phyloP scores from a whole-genome alignment of 92 coral and sea anemone species.

The Zoanthus sansibaricus region DNA sequence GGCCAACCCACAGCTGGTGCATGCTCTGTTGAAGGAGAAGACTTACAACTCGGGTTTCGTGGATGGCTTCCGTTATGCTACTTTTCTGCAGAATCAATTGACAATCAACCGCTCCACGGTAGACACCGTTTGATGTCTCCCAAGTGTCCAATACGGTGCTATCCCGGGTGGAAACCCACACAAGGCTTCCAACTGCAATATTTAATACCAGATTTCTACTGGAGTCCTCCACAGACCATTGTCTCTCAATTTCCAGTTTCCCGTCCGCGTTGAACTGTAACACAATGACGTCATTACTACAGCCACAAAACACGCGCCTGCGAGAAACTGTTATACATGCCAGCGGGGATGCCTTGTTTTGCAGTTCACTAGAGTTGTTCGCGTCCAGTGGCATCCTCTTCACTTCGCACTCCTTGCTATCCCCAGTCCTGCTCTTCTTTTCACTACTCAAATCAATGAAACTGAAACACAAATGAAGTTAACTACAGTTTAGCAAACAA shows the following conservation, averaged over 20 bases:
- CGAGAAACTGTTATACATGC: slow-evolving; percentile 76
- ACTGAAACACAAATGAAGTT: not conserved
- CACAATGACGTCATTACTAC: slow-evolving; percentile 88
- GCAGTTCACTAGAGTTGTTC: slow-evolving; percentile 36
- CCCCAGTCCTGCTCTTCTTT: not conserved
- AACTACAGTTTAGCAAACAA: no score
- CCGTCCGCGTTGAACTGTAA: slow-evolving; percentile 52
- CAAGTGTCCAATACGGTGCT: slow-evolving; percentile 81
- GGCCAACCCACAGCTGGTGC: slow-evolving; percentile 88
- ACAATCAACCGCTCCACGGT: slow-evolving; percentile 82
- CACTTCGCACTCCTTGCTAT: slow-evolving; percentile 16
- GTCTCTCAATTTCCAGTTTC: slow-evolving; percentile 70
- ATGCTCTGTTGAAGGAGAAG: slow-evolving; percentile 73
- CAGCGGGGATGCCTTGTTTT: slow-evolving; percentile 65
- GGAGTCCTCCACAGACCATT: slow-evolving; percentile 77
- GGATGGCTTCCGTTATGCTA: slow-evolving; percentile 68
- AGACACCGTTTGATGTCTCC: slow-evolving; percentile 70
- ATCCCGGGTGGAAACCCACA: slow-evolving; percentile 89
- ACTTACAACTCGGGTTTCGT: slow-evolving; percentile 85
- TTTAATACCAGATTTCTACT: slow-evolving; percentile 78
- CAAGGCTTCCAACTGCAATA: slow-evolving; percentile 81
- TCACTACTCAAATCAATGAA: slow-evolving; percentile 14
- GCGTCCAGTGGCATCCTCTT: slow-evolving; percentile 41
- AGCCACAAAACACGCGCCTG: slow-evolving; percentile 82
- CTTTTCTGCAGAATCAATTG: slow-evolving; percentile 60